A percentile compares a stretch with the other conserved stretches of the same genome.
Conservation (phyloP, 2,797 vertebrate species). For the Trachurus trachurus region DNA sequence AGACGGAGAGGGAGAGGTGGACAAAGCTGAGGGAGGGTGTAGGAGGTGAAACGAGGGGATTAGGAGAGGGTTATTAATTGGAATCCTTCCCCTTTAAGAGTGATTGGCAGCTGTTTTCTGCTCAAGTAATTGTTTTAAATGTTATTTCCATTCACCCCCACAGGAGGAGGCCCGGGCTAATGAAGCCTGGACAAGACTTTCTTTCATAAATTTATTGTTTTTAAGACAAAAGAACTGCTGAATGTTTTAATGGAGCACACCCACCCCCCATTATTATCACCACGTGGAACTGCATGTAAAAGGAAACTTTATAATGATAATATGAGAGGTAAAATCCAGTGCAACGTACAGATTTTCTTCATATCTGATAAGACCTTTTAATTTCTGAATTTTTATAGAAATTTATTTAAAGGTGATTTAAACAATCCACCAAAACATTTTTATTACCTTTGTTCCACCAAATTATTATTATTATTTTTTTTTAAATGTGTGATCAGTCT, state of each 20-base stretch:
- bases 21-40: conserved; percentile 67
- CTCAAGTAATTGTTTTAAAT: conserved; percentile 91
- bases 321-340: background rate
- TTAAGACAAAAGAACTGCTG: conserved; percentile 77
- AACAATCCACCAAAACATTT: background rate
- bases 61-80: conserved; percentile 92
- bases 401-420: background rate
- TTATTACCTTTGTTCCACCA: background rate
- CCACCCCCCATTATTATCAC: background rate
- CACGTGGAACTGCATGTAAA: conserved; percentile 32
- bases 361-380: background rate
- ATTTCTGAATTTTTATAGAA: background rate
- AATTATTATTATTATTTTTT: no score
- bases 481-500: no score
- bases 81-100: conserved; percentile 93
- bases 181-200: conserved; percentile 78
- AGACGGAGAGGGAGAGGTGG: conserved; percentile 63
- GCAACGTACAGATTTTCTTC: background rate
- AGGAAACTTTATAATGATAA: conserved; percentile 34
- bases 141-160: conserved; percentile 82
- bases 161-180: conserved; percentile 78
- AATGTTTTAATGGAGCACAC: conserved; percentile 67
- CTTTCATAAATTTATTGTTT: conserved; percentile 81
- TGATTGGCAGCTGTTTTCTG: conserved; percentile 92
- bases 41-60: conserved; percentile 89